These are phyloP conservation scores for Drosophila parabipectinata DNA, from an alignment of 1,140 invertebrate genomes.

Conservation along the genomic window DNA sequence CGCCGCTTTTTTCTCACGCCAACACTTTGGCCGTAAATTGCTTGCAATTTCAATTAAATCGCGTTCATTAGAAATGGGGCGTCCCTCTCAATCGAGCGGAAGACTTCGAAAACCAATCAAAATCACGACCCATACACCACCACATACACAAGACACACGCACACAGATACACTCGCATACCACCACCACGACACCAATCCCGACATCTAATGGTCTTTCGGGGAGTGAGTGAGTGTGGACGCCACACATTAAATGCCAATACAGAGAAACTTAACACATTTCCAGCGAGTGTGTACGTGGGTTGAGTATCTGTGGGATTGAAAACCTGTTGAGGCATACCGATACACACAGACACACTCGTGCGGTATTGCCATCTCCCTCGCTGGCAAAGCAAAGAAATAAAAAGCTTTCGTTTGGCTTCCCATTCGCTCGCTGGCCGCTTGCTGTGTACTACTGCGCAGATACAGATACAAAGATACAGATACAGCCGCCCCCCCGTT, in stretches of 20 bases:
- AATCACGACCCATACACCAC: conserved; percentile 64
- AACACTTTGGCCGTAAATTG: conserved; percentile 19
- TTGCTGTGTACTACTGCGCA: conserved; percentile 56
- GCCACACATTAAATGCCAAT: conserved; percentile 66
- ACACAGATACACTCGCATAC: conserved; percentile 26
- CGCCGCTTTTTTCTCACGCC: conserved; percentile 17
- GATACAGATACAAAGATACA: conserved; percentile 74
- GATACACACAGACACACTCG: conserved; percentile 34
- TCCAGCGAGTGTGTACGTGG: conserved; percentile 21
- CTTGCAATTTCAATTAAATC: conserved; percentile 23
- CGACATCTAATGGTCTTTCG: conserved; percentile 54
- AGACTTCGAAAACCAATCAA: conserved; percentile 77
- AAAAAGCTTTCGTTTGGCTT: conserved; percentile 57
- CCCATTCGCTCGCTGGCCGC: conserved; percentile 59
- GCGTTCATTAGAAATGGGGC: conserved; percentile 27
- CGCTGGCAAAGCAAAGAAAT: conserved; percentile 28
- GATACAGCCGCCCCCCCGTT: conserved; percentile 44
- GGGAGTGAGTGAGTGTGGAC: conserved; percentile 18
- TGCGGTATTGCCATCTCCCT: conserved; percentile 35
- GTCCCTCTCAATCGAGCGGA: conserved; percentile 44
- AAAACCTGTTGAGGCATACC: conserved; percentile 67
- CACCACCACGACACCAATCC: conserved; percentile 2
- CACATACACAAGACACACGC: conserved; percentile 15
- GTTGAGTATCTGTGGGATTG: conserved; percentile 60
- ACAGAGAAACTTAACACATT: conserved; percentile 73